A percentile compares a stretch with the other conserved stretches of the same genome.
These are phyloP conservation scores for Thaumetopoea pityocampa DNA, from an alignment of 1,140 invertebrate genomes.

Conservation along the genomic window DNA sequence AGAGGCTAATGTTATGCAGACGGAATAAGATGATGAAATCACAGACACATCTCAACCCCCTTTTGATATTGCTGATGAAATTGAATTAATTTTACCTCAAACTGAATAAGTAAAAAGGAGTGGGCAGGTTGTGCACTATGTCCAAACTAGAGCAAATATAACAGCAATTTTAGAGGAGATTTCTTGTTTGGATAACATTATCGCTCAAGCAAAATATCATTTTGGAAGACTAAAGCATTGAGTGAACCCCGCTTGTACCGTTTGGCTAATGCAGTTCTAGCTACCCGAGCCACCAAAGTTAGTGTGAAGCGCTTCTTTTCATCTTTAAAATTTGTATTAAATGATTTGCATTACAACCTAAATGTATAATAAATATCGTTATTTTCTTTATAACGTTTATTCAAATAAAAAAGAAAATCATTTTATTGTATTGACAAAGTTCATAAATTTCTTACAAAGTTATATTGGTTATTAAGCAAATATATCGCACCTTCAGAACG, in stretches of 20 bases:
- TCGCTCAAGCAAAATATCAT: neutral
- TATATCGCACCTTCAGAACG: no score
- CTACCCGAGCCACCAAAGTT: neutral
- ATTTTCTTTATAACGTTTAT: no score
- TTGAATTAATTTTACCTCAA: neutral
- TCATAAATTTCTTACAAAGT: no score
- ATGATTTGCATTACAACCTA: neutral
- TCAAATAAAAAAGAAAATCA: no score
- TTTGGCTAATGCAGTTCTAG: neutral
- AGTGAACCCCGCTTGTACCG: neutral
- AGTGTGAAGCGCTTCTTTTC: slow-evolving; percentile 3
- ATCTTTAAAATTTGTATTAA: slow-evolving; percentile 1
- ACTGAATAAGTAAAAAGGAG: neutral
- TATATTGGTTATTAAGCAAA: no score
- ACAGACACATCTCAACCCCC: neutral
- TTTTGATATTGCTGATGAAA: neutral
- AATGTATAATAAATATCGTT: no score
- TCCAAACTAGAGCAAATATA: neutral
- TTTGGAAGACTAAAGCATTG: neutral
- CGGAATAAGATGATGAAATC: neutral
- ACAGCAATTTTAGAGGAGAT: neutral
- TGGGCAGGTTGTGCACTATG: neutral
- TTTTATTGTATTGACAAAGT: no score
- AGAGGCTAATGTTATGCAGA: neutral
- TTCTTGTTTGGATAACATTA: neutral